These are phyloP conservation scores for Nymphicus hollandicus DNA, from an alignment of 2,113 vertebrate genomes.

Conservation along the genomic window DNA sequence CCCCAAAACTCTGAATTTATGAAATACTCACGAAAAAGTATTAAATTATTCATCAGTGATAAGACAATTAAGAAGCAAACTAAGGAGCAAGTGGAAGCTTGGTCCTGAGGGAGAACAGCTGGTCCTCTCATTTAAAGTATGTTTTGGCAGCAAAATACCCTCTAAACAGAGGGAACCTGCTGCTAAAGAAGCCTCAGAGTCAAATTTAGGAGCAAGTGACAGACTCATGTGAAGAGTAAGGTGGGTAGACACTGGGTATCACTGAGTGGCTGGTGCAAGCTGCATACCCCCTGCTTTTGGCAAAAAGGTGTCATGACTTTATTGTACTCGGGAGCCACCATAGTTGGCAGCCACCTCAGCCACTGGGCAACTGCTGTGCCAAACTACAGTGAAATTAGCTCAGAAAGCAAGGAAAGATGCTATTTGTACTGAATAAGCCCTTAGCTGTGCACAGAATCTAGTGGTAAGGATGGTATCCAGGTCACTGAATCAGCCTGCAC, in stretches of 20 bases:
- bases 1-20: constrained; percentile 17
- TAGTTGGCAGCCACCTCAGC: not conserved
- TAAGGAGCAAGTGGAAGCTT: constrained; percentile 43
- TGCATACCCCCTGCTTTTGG: not conserved
- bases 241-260: not conserved
- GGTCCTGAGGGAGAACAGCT: constrained; percentile 63
- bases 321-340: not conserved
- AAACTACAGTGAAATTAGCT: not conserved
- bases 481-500: accelerated
- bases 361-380: not conserved
- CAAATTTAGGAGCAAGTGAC: not conserved
- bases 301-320: not conserved
- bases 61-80: constrained; percentile 73
- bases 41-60: constrained; percentile 72
- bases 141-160: constrained; percentile 41
- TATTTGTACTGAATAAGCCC: not conserved
- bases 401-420: not conserved
- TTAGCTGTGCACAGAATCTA: not conserved
- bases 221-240: not conserved
- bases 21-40: constrained; percentile 35
- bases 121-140: constrained; percentile 54
- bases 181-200: constrained; percentile 31
- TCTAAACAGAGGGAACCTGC: constrained; percentile 11
- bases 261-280: not conserved
- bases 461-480: accelerated